Conservation (phyloP, 2,113 vertebrate genomes). For the Polyodon spathula region DNA sequence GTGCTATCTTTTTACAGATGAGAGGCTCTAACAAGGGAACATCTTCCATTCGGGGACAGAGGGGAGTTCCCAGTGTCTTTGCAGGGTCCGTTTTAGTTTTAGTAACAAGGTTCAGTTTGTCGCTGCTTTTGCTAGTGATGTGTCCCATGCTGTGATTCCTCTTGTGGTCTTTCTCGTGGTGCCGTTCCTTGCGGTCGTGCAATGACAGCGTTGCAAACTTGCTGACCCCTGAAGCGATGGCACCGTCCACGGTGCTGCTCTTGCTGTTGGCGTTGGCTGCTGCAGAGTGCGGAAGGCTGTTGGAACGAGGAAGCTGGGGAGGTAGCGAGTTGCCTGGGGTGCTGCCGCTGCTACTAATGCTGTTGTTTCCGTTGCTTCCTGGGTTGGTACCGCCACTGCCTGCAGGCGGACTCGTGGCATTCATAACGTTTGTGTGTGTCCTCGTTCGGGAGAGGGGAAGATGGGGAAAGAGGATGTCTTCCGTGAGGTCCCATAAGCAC, state of each 20-base stretch:
- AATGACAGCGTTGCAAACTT: constrained; percentile 93
- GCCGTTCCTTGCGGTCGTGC: constrained; percentile 91
- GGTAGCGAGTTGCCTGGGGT: constrained; percentile 70
- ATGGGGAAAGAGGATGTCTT: constrained; percentile 96
- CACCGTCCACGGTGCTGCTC: constrained; percentile 75
- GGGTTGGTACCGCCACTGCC: constrained; percentile 53
- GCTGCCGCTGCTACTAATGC: constrained; percentile 61
- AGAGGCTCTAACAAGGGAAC: constrained; percentile 95
- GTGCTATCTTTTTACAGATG: constrained; percentile 98
- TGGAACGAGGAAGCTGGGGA: constrained; percentile 83
- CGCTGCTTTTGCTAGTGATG: constrained; percentile 77
- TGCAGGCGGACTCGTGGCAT: constrained; percentile 73
- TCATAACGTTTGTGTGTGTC: constrained; percentile 98
- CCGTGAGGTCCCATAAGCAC: constrained; percentile 96
- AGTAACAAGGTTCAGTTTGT: constrained; percentile 72
- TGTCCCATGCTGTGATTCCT: constrained; percentile 76
- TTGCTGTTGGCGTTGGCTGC: constrained; percentile 79
- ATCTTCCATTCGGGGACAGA: constrained; percentile 96
- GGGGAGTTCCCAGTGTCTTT: constrained; percentile 86
- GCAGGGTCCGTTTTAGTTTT: constrained; percentile 79
- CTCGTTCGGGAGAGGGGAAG: constrained; percentile 89
- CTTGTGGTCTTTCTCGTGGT: constrained; percentile 75
- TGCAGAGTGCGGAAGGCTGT: constrained; percentile 89
- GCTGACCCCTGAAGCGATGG: constrained; percentile 83
- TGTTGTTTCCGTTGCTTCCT: constrained; percentile 59